Evolutionary conservation across 92 coral and sea anemone species (phyloP).

Genomic region (Palythoa heliodiscus): DNA sequence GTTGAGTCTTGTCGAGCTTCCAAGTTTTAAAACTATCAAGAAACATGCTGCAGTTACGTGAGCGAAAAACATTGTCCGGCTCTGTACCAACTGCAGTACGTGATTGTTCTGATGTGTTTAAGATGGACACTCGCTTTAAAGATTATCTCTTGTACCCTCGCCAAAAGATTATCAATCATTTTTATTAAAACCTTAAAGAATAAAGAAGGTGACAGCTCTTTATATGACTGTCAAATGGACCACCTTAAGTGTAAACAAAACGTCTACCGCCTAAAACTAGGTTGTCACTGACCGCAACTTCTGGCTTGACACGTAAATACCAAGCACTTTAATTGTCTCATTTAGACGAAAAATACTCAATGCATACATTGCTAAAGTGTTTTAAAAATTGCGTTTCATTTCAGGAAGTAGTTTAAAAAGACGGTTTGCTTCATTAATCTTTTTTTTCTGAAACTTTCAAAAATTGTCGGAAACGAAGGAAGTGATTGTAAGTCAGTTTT

Average conservation of each 20-base stretch:
- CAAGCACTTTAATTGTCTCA: constrained; percentile 22
- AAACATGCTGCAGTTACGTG: constrained; percentile 12
- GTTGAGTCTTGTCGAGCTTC: constrained; percentile 64
- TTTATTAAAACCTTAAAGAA: constrained; percentile 62
- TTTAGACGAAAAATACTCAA: not conserved
- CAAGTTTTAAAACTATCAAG: not conserved
- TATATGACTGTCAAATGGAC: constrained; percentile 32
- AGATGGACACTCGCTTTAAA: constrained; percentile 11
- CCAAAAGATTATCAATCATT: constrained; percentile 61
- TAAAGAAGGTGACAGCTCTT: constrained; percentile 37
- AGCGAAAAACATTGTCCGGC: not conserved
- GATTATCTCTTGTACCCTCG: constrained; percentile 35
- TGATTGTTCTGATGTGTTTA: constrained; percentile 38
- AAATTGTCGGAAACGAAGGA: not conserved
- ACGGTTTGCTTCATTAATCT: not conserved
- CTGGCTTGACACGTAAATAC: constrained; percentile 16
- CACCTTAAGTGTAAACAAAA: constrained; percentile 29
- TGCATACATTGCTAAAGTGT: constrained; percentile 6
- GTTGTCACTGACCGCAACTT: constrained; percentile 7
- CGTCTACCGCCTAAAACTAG: constrained; percentile 11
- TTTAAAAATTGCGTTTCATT: constrained; percentile 24
- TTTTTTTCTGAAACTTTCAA: too few species aligned
- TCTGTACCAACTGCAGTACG: not conserved
- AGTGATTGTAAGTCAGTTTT: not conserved
- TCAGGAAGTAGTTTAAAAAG: constrained; percentile 11